A percentile compares a stretch with the other conserved stretches of the same genome.
Evolutionary conservation across 2,888 invertebrate genomes (phyloP).

Genomic region (Aspidiotus destructor): DNA sequence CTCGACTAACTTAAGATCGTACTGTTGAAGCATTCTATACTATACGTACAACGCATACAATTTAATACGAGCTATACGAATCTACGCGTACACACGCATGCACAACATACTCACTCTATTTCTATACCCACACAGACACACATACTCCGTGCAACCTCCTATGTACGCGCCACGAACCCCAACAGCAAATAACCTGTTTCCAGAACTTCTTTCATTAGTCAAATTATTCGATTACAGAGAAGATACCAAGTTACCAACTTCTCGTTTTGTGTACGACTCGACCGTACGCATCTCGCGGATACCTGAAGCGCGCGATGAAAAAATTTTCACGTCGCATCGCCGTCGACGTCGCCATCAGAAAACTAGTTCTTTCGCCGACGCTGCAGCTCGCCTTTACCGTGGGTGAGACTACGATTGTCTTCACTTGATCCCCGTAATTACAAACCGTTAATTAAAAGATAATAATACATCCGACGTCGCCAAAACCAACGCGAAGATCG

Average conservation of each 20-base stretch:
- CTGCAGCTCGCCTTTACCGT: not conserved
- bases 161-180: constrained; percentile 12
- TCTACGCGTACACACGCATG: not conserved
- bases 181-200: constrained; percentile 31
- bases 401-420: not conserved
- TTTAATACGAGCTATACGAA: not conserved
- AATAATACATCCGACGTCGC: not conserved
- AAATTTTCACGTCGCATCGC: not conserved
- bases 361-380: constrained; percentile 2
- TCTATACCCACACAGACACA: constrained; percentile 4
- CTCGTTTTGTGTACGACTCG: not conserved
- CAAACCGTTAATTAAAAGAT: too few relatives aligned
- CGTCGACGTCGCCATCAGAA: not conserved
- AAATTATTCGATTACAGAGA: constrained; percentile 28
- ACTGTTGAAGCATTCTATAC: constrained; percentile 13
- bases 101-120: not conserved
- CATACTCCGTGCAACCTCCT: not conserved
- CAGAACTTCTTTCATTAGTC: constrained; percentile 31
- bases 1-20: not conserved
- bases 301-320: not conserved
- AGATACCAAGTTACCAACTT: not conserved
- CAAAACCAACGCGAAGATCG: constrained; percentile 12
- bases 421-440: too few relatives aligned
- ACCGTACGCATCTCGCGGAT: not conserved
- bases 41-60: constrained; percentile 4